Evolutionary conservation across 2,113 vertebrate genomes (phyloP).

Genomic region (Cheirogaleus medius): DNA sequence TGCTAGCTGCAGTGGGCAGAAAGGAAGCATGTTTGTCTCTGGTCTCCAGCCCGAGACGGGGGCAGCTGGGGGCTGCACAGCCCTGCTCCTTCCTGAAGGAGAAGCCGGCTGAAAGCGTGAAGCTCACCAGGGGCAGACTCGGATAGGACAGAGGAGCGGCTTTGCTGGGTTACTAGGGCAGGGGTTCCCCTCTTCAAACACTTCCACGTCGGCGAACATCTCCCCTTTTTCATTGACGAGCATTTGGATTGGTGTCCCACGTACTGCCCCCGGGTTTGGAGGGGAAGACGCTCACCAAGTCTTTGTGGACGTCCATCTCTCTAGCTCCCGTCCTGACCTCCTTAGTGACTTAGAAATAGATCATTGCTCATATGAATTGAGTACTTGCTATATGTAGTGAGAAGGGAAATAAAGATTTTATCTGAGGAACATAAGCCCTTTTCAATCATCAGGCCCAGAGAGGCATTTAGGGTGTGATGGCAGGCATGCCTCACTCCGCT

Average conservation of each 20-base stretch:
- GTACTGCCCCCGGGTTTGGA: neutral
- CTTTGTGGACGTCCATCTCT: neutral
- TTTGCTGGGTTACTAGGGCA: rapidly evolving
- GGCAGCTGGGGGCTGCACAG: neutral
- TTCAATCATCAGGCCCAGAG: neutral
- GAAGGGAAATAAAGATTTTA: neutral
- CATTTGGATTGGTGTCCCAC: neutral
- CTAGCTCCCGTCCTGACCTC: neutral
- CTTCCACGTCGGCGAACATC: rapidly evolving
- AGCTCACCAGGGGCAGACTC: neutral
- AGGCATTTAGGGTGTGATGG: neutral
- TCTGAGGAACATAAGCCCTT: neutral
- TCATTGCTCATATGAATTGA: neutral
- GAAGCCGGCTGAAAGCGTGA: neutral
- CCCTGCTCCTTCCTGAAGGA: neutral
- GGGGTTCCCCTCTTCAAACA: neutral
- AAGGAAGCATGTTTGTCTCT: too few relatives aligned
- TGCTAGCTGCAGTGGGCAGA: too few relatives aligned
- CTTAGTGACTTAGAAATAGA: neutral
- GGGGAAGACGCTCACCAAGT: neutral
- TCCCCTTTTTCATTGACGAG: neutral
- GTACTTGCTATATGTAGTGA: neutral
- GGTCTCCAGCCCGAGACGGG: too few relatives aligned
- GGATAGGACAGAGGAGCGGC: neutral
- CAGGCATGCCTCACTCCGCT: neutral